phyloP scores from a whole-genome alignment of 2,113 vertebrate species.

The Callithrix jacchus region DNA sequence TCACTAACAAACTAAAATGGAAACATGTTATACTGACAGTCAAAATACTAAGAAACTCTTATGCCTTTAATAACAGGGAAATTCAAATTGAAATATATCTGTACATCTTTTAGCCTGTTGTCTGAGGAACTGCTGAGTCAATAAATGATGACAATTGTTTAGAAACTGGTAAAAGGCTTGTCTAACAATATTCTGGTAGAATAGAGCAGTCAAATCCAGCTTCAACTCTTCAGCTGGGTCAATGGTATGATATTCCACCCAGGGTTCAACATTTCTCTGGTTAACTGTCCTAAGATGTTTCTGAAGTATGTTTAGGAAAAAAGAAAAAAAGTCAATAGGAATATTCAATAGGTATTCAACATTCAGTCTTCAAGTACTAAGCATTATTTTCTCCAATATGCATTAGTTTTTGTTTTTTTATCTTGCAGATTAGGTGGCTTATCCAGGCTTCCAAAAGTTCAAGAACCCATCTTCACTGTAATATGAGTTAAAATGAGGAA shows the following conservation, averaged over 20 bases:
- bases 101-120: slow-evolving; percentile 46
- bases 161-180: not conserved
- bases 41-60: slow-evolving; percentile 30
- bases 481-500: slow-evolving; percentile 39
- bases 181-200: slow-evolving; percentile 48
- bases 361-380: slow-evolving; percentile 51
- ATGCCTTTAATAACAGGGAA: slow-evolving; percentile 27
- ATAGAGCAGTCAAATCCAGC: slow-evolving; percentile 49
- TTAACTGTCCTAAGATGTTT: slow-evolving; percentile 3
- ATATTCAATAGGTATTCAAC: slow-evolving; percentile 1
- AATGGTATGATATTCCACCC: not conserved
- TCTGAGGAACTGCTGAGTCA: slow-evolving; percentile 14
- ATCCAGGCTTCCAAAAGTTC: slow-evolving; percentile 41
- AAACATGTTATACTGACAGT: not conserved
- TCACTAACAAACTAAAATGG: slow-evolving; percentile 36
- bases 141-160: slow-evolving; percentile 28
- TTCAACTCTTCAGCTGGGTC: slow-evolving; percentile 45
- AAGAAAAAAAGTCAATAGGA: slow-evolving; percentile 33
- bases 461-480: slow-evolving; percentile 53
- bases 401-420: slow-evolving; percentile 42
- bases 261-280: not conserved
- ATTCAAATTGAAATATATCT: slow-evolving; percentile 12
- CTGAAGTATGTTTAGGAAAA: slow-evolving; percentile 23
- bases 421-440: not conserved
- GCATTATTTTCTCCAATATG: not conserved